Evolutionary conservation across 2,113 vertebrate genomes (phyloP), one percentile per base, ranked within the genome.

Genomic region (Callipepla squamata): DNA sequence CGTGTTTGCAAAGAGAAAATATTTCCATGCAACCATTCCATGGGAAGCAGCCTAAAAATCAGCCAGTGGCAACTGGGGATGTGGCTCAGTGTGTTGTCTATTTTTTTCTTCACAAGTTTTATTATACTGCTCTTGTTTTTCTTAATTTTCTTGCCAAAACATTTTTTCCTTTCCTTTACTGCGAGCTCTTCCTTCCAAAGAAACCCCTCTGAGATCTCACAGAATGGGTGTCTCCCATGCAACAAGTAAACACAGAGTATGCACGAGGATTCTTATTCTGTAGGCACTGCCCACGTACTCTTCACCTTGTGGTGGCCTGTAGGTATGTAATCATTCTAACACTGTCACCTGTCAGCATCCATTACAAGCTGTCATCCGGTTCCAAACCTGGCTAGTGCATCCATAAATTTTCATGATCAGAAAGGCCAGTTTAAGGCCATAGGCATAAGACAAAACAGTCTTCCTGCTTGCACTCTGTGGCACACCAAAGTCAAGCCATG

Each of bases 1-100:
- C 11, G 13, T 32, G 19, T 1, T 61, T 34, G 36, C 7, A 42
- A 44, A 87, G 25, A 85, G 32, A 47, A 1, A 77, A 80, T 68
- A 1, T 82, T 83, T 62, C 55, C n/a, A 34, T 66, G 7, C 53
- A 1, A 1, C 73, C 85, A 15, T 77, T 66, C 30, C 28, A 66
- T 73, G 16, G 28, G 72, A 77, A 87, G 17, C 9, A 76, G 19
- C 19, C 62, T 87, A n/a, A 87, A 89, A 82, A 73, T 82, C 40
- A 65, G 22, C 40, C 67, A 58, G 16, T 58, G 30, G 23, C 19
- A 70, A 13, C 8, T 78, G 28, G 9, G 11, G 1, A 50, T 80
- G 30, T 75, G 9, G 6, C 57, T 72, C 62, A 8, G 5, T 40
- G 13, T 53, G 13, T 57, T 89, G 8, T 3, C 1, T 19, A 6